Base-by-base conservation (phyloP, 2,113 vertebrate genomes). In the Glaucidium brasilianum region DNA sequence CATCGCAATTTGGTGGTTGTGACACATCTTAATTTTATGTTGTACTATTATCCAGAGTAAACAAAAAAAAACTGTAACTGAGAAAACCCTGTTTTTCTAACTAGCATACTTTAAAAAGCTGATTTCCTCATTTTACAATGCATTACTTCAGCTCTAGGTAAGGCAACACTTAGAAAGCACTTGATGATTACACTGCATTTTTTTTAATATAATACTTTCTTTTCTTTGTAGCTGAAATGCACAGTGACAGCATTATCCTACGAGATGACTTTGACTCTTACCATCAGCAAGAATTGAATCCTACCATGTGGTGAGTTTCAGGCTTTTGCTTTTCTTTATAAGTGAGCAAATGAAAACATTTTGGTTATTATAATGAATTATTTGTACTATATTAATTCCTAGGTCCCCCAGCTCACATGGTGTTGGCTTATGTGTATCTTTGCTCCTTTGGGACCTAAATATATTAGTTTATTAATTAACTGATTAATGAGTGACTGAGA, bases 251-350 rank as follows among this genome's bases (percentile, higher is more conserved):
- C 56, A 97, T 99, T 88, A 99, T 99, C 85, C 98, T 99, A 29
- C 98, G 99, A 85, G 99, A 99, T 78, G 99, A 99, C 96, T 99
- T 99, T 97, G 99, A 99, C 96, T 99, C 99, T 82, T 99, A 99
- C 95, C 98, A 98, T 67, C 98, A 98, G 90, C 98, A 97, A 94
- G 99, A 99, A 96, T 81, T 99, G 95, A 99, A 99, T 97, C 97
- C 98, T 88, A 98, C 92, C 72, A 98, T 99, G 98, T 99, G 99
- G 99, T 99, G 97, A 98, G 97, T 98, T 97, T 89, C n/a, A 89
- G 29, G 22, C 52, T 83, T 91, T 30, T 63, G 37, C 15, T 86
- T 91, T 55, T 13, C 39, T 85, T 95, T 58, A 49, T 17, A 59
- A 5, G 12, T 2, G 30, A 79, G 49, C 17, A 59, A 89, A 62